These are phyloP conservation scores for Sus scrofa DNA, from an alignment of 2,113 vertebrate species.

Conservation along the genomic window DNA sequence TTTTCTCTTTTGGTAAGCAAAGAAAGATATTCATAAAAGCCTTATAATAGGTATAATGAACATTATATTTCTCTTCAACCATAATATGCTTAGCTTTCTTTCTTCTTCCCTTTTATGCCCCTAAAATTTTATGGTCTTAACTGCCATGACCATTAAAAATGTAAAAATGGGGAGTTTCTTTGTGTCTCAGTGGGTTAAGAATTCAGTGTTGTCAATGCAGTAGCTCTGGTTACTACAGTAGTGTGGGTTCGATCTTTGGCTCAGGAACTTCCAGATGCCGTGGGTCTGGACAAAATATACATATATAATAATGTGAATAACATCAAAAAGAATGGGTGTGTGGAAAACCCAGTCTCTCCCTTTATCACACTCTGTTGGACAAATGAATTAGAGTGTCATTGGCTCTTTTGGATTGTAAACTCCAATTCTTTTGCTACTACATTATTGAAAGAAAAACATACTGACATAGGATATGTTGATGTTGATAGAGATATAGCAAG, in stretches of 20 bases:
- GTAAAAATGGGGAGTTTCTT: not conserved
- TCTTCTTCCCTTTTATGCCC: not conserved
- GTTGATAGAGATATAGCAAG: accelerated
- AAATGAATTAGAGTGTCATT: not conserved
- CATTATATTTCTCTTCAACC: not conserved
- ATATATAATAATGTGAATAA: not conserved
- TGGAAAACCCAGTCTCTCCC: not conserved
- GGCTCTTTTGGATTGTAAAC: not conserved
- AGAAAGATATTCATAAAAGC: not conserved
- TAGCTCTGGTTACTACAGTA: too few relatives aligned
- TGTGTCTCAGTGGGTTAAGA: too few relatives aligned
- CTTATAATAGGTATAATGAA: not conserved
- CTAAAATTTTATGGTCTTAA: not conserved
- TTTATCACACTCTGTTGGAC: not conserved
- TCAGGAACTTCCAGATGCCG: too few relatives aligned
- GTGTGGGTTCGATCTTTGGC: too few relatives aligned
- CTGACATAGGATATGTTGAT: not conserved
- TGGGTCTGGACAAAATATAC: too few relatives aligned
- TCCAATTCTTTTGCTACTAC: not conserved
- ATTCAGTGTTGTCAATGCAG: too few relatives aligned
- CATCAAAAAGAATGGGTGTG: not conserved
- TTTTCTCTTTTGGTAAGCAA: conserved; percentile 24
- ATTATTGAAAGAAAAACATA: not conserved
- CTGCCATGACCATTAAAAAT: not conserved
- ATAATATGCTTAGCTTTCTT: not conserved